Conservation (phyloP, 2,888 invertebrate species). For the Bombylius major region DNA sequence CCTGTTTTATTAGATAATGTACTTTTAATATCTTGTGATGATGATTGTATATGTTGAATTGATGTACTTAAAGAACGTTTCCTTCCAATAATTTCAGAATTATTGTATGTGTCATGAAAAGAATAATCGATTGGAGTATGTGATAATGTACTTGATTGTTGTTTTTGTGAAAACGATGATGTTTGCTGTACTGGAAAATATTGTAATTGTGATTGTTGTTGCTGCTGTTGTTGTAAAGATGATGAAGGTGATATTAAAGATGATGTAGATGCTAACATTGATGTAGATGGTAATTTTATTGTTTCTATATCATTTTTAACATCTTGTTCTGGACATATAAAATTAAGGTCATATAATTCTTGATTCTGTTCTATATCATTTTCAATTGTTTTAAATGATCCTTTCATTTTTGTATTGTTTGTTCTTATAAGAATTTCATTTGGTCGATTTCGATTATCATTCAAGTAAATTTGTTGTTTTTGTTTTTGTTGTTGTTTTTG, state of each 20-base stretch:
- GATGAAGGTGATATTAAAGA: constrained; percentile 4
- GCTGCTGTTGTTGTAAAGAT: constrained; percentile 12
- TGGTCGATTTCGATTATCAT: too few relatives aligned
- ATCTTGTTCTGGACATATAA: constrained; percentile 20
- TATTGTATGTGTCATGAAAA: background rate
- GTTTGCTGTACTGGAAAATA: constrained; percentile 9
- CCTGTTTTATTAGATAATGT: constrained; percentile 6
- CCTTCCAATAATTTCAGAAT: background rate
- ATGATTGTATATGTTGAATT: background rate
- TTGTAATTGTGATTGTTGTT: constrained; percentile 5
- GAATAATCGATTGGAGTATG: background rate
- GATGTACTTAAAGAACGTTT: background rate
- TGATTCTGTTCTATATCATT: background rate
- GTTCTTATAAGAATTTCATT: too few relatives aligned
- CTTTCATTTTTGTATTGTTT: background rate
- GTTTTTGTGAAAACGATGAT: constrained; percentile 4
- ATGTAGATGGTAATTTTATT: constrained; percentile 4
- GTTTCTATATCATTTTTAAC: constrained; percentile 8
- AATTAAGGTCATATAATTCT: constrained; percentile 7
- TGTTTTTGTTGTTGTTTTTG: too few relatives aligned
- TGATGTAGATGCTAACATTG: constrained; percentile 8
- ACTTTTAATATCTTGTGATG: constrained; percentile 12
- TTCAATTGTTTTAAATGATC: background rate
- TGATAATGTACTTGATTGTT: background rate
- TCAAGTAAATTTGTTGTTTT: too few relatives aligned